These are phyloP conservation scores for Rhodophaea formosa DNA, from an alignment of 2,888 invertebrate species.

Conservation along the genomic window DNA sequence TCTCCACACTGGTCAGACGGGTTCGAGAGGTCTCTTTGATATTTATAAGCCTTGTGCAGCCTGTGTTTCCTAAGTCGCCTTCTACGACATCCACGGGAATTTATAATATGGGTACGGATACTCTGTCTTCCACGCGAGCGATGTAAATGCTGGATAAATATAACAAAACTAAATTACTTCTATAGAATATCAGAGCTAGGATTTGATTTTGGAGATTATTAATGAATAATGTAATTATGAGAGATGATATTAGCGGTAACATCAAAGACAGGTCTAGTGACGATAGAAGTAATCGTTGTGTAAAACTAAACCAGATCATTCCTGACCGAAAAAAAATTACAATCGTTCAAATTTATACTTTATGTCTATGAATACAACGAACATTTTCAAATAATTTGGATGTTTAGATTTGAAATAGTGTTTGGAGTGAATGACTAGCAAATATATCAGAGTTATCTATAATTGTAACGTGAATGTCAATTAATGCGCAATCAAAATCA, in stretches of 20 bases:
- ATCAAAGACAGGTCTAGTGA: constrained; percentile 21
- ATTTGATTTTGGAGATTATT: constrained; percentile 39
- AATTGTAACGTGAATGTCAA: neutral
- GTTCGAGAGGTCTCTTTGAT: too few species aligned
- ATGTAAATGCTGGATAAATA: too few species aligned
- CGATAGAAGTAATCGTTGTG: constrained; percentile 10
- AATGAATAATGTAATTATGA: constrained; percentile 47
- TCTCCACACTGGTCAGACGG: too few species aligned
- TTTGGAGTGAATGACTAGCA: neutral
- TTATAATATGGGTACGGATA: too few species aligned
- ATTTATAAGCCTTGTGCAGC: too few species aligned
- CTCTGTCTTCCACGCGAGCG: too few species aligned
- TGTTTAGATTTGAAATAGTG: neutral
- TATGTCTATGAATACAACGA: neutral
- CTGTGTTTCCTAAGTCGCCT: too few species aligned
- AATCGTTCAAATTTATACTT: neutral
- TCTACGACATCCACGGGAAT: too few species aligned
- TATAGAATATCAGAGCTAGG: too few species aligned
- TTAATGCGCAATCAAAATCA: neutral
- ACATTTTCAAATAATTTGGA: neutral
- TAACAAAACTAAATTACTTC: too few species aligned
- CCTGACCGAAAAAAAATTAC: neutral
- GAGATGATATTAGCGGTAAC: constrained; percentile 38
- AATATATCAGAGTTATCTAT: neutral
- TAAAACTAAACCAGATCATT: constrained; percentile 17